Evolutionary conservation across 2,113 vertebrate species (phyloP), one percentile per base, ranked within the genome.

Genomic region (Oncorhynchus kisutch): DNA sequence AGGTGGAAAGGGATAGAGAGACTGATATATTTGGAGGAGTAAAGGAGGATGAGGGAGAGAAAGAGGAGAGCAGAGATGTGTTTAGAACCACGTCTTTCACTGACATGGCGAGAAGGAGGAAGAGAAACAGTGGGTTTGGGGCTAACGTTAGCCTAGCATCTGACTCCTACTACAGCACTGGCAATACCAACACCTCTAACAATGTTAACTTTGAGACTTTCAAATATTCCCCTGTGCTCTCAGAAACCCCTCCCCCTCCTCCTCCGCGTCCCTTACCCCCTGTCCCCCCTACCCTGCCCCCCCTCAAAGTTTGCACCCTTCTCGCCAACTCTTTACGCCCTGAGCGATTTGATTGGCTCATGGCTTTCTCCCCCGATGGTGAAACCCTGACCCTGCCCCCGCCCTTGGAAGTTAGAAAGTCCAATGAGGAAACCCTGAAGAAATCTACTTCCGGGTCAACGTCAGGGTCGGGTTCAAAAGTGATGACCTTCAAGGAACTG

Each of bases 401-500:
- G 1, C 66, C 87, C 0, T 77, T 89, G 45, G 87, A 94, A 49
- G 77, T 82, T 8, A 89, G 85, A 87, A 81, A 84, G 83, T 20
- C 76, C 45, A 69, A 60, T 0, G 2, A 22, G n/a, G 83, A 88
- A 70, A 74, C 70, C 48, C 75, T 71, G 27, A 91, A 85, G 74
- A 91, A 80, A 67, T 39, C 13, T 27, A 29, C 67, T 11, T 34
- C 67, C 2, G 29, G 8, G 11, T 74, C 83, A 5, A 71, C 85
- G 71, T 34, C 79, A 1, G 75, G 71, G 31, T 80, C 45, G 18
- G 92, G 91, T 22, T 92, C 95, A 29, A 96, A 95, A 74, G 91
- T 96, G 82, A 97, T 95, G 14, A 99, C 96, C 0, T 99, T 99
- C 87, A 96, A 96, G 88, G 97, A 99, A 87, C 87, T 99, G 74